Base-by-base conservation (phyloP, 2,797 vertebrate species). In the Paedocypris micromegethes region DNA sequence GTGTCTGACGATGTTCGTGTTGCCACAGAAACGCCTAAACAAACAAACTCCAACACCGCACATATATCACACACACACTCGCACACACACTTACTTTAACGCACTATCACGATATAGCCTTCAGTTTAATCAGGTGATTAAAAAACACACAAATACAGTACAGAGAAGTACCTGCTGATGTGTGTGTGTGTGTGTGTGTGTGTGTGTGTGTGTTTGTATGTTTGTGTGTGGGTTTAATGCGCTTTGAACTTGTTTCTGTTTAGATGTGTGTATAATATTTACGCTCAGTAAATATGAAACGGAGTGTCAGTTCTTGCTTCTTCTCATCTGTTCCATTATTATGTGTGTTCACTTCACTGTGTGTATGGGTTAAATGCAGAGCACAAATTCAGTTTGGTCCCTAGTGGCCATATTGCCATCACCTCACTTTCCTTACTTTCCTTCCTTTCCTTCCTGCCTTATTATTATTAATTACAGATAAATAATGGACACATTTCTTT, bases 241-340 rank as follows among this genome's bases (percentile, higher is more conserved):
- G 5, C 9, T 23, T 64, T 40, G 46, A 44, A 46, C 44, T 67
- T 58, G 51, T 67, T 41, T 45, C 39, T 49, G 9, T 44, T 4
- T 3, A 8, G 65, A 56, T 51, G 55, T 43, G 48, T 50, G 48
- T 45, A n/a, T 47, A 45, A 57, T 66, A n/a, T 50, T 58, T 58
- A 3, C 2, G 9, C 39, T 8, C 41, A 9, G 5, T 9, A 57
- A 42, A 42, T 5, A 3, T 1, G 2, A 40, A 2, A 7, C 23
- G 45, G 38, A 9, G 54, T 56, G 53, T 66, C 55, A 42, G 54
- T 4, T 4, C 9, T 5, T 44, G 23, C 23, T 23, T 23, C 23
- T 23, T 23, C 23, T 66, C 49, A 54, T 60, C 66, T 68, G 50
- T 38, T 47, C 3, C 7, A 44, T 6, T 3, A 6, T 60, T 41